These are phyloP conservation scores for Todus mexicanus DNA, from an alignment of 2,797 vertebrate genomes.

Conservation along the genomic window DNA sequence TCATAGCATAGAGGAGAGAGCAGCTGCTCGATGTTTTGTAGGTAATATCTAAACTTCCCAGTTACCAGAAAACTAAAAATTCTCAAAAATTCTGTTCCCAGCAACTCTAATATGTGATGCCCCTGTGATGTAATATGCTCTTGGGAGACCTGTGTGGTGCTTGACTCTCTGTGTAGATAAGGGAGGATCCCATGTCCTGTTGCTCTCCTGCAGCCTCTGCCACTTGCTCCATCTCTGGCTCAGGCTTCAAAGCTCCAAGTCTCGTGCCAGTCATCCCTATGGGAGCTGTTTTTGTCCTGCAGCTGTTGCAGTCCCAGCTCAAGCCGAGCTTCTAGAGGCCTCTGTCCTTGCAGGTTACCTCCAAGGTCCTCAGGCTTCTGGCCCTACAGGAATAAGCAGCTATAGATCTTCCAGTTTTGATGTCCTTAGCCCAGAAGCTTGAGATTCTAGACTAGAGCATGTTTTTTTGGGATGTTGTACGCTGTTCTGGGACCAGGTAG, in stretches of 20 bases:
- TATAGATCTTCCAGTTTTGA: background rate
- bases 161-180: background rate
- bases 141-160: background rate
- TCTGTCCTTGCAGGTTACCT: background rate
- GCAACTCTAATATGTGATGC: background rate
- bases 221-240: background rate
- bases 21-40: background rate
- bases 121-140: background rate
- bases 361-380: background rate
- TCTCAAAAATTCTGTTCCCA: background rate
- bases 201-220: background rate
- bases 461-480: background rate
- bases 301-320: background rate
- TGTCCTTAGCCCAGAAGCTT: background rate
- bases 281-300: slow-evolving; percentile 20
- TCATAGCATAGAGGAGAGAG: background rate
- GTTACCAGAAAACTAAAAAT: background rate
- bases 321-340: background rate
- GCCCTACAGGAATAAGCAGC: background rate
- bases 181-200: background rate
- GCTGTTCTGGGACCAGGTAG: background rate
- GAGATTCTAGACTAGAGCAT: background rate
- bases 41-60: background rate
- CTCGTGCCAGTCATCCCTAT: background rate
- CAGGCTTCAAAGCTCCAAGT: background rate